phyloP scores from a whole-genome alignment of 2,888 invertebrate genomes.

The Drosophila ezoana region DNA sequence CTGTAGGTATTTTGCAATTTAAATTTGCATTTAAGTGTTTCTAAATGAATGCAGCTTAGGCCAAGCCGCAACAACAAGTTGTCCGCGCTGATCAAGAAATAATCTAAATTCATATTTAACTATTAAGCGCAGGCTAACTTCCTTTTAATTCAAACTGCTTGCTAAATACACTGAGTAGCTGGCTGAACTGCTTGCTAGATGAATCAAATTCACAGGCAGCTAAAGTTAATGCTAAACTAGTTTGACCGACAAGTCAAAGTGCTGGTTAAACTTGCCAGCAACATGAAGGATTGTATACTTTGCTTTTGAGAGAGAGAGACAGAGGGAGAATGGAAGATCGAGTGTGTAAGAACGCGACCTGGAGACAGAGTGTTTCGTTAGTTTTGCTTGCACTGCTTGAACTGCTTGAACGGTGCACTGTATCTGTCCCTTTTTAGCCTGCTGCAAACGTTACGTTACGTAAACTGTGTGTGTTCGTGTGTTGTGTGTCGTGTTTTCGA shows the following conservation, averaged over 20 bases:
- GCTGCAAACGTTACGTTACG: slow-evolving; percentile 14
- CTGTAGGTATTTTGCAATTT: not conserved
- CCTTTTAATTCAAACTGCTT: not conserved
- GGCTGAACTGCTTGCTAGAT: not conserved
- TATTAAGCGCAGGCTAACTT: too few relatives aligned
- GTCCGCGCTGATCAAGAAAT: too few relatives aligned
- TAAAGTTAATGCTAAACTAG: not conserved
- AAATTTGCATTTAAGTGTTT: not conserved
- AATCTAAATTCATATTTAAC: not conserved
- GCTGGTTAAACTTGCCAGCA: not conserved
- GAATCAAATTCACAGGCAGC: not conserved
- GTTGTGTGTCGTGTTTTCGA: slow-evolving; percentile 1
- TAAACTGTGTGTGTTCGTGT: slow-evolving; percentile 8
- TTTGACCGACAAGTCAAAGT: not conserved
- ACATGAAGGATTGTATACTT: not conserved
- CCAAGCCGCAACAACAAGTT: too few relatives aligned
- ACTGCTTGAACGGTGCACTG: slow-evolving; percentile 20
- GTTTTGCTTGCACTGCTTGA: not conserved
- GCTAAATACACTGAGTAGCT: not conserved
- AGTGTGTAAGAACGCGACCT: not conserved
- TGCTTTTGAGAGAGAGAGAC: slow-evolving; percentile 5
- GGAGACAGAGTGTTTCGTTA: too few relatives aligned
- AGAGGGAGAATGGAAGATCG: slow-evolving; percentile 2
- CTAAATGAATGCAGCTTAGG: too few relatives aligned
- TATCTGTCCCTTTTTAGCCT: slow-evolving; percentile 2